These are phyloP conservation scores for Corticium candelabrum DNA, from an alignment of 37 sponge, comb jelly and placozoan species.

Conservation along the genomic window DNA sequence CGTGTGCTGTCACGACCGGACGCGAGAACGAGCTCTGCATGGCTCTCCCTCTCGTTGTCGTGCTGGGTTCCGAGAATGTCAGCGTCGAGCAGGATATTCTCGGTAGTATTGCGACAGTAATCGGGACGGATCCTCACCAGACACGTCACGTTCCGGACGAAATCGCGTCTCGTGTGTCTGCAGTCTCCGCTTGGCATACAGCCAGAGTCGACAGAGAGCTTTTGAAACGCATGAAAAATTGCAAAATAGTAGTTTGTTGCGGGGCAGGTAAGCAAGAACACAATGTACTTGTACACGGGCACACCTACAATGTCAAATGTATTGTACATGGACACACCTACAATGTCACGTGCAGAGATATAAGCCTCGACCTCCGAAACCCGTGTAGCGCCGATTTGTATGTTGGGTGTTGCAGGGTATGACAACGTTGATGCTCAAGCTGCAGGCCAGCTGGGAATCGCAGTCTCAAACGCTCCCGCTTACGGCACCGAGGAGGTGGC, in stretches of 20 bases:
- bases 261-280: neutral
- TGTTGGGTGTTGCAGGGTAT: no score
- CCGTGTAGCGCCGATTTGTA: no score
- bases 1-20: no score
- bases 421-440: slow-evolving; percentile 57
- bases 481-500: slow-evolving; percentile 83
- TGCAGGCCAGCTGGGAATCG: slow-evolving; percentile 40
- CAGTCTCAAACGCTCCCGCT: slow-evolving; percentile 63
- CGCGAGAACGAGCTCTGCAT: neutral
- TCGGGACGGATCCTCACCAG: neutral
- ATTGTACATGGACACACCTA: no score
- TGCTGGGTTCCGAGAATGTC: neutral
- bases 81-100: neutral
- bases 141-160: neutral
- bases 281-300: no score
- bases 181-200: neutral
- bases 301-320: no score
- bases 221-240: neutral
- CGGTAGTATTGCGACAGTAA: neutral
- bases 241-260: neutral
- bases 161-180: neutral
- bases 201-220: neutral
- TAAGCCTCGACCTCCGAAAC: no score
- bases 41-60: neutral
- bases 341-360: no score